phyloP scores from a whole-genome alignment of 2,113 vertebrate genomes.

The Anas platyrhynchos region DNA sequence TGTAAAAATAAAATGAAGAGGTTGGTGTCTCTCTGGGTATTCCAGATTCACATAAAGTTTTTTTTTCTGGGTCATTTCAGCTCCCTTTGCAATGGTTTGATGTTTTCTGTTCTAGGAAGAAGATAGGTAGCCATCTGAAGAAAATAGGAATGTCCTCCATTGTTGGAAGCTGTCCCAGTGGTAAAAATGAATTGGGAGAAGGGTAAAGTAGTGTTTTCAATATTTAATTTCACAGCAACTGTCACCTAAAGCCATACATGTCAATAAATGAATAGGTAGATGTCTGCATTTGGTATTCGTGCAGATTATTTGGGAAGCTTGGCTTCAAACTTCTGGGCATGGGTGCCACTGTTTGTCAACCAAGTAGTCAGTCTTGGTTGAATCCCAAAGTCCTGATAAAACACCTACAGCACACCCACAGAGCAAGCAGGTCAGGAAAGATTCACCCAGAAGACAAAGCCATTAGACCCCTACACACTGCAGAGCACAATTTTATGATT shows the following conservation, averaged over 20 bases:
- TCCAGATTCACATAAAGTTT: neutral
- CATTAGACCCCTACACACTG: fast-evolving
- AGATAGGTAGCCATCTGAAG: neutral
- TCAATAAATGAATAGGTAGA: neutral
- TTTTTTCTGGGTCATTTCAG: neutral
- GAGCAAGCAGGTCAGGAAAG: neutral
- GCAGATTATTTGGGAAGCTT: neutral
- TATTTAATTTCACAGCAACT: neutral
- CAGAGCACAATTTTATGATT: neutral
- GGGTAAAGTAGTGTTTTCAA: neutral
- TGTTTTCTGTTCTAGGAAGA: neutral
- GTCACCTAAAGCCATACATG: neutral
- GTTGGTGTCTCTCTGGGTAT: neutral
- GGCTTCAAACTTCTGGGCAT: neutral
- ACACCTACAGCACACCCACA: neutral
- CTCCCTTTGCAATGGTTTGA: neutral
- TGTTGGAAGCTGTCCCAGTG: neutral
- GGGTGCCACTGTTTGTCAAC: neutral
- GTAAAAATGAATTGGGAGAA: neutral
- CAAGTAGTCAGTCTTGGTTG: neutral
- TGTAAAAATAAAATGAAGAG: neutral
- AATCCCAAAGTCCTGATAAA: neutral
- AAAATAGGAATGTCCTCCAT: neutral
- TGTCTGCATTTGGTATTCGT: neutral
- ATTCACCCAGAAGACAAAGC: neutral